phyloP scores from a whole-genome alignment of 2,888 invertebrate species.

The Cheilosia pagana region DNA sequence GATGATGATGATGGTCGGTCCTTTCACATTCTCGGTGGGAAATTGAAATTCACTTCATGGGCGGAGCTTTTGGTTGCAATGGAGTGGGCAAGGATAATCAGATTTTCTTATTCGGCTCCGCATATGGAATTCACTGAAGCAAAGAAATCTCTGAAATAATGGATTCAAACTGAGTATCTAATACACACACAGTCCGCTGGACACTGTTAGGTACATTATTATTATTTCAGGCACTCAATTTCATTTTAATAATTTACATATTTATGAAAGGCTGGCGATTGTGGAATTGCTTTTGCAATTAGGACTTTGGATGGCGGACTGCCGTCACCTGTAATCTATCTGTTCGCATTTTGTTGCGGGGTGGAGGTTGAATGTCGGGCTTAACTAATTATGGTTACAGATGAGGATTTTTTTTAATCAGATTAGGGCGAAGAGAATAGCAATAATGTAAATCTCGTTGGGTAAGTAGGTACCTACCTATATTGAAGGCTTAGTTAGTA shows the following conservation, averaged over 20 bases:
- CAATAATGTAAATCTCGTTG: no score
- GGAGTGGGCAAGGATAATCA: constrained; percentile 54
- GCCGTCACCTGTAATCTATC: no score
- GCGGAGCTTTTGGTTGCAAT: constrained; percentile 10
- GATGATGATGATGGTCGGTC: constrained; percentile 55
- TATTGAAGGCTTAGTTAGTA: no score
- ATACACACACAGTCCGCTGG: not conserved
- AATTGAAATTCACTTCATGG: constrained; percentile 58
- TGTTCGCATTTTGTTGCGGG: no score
- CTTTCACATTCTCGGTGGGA: constrained; percentile 52
- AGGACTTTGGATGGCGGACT: not conserved
- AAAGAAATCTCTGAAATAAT: constrained; percentile 53
- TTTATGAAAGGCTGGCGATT: constrained; percentile 20
- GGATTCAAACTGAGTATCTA: constrained; percentile 18
- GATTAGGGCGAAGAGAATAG: no score
- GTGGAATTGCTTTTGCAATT: not conserved
- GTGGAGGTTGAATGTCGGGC: no score
- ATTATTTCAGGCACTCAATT: constrained; percentile 15
- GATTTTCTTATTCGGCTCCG: constrained; percentile 56
- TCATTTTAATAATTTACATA: constrained; percentile 42
- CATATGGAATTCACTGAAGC: constrained; percentile 53
- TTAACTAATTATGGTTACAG: no score
- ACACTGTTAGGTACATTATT: not conserved
- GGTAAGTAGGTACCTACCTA: no score
- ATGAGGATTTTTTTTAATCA: no score